These are phyloP conservation scores for Rhabdomys dilectus DNA, from an alignment of 2,113 vertebrate species.

Conservation along the genomic window DNA sequence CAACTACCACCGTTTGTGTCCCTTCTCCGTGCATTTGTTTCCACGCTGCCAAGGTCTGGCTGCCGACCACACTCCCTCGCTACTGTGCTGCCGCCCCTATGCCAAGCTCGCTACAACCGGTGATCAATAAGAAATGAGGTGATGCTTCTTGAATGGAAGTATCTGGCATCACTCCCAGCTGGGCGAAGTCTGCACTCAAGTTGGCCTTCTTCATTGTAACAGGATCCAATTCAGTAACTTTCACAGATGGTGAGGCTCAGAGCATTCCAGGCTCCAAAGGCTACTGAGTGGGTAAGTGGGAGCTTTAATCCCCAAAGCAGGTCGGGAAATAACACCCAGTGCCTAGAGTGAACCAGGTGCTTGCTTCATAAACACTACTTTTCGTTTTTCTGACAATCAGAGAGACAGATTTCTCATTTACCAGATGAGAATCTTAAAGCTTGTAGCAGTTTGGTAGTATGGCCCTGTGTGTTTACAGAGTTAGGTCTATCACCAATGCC, in stretches of 20 bases:
- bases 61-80: neutral
- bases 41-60: conserved; percentile 49
- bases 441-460: neutral
- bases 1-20: neutral
- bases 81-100: conserved; percentile 31
- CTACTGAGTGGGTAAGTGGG: conserved; percentile 14
- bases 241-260: conserved; percentile 71
- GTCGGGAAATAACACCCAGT: neutral
- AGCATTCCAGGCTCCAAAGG: conserved; percentile 50
- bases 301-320: conserved; percentile 8
- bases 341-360: neutral
- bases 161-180: conserved; percentile 70
- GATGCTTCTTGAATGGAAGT: conserved; percentile 75
- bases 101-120: conserved; percentile 63
- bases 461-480: neutral
- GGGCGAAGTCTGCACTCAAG: conserved; percentile 64
- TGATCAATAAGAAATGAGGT: conserved; percentile 72
- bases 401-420: conserved; percentile 14
- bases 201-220: conserved; percentile 68
- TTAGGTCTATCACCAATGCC: neutral
- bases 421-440: neutral
- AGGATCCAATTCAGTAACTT: conserved; percentile 60
- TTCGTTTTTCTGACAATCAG: neutral
- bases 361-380: conserved; percentile 29
- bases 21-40: conserved; percentile 31